phyloP scores from a whole-genome alignment of 2,113 vertebrate species.

The Bubo scandiacus region DNA sequence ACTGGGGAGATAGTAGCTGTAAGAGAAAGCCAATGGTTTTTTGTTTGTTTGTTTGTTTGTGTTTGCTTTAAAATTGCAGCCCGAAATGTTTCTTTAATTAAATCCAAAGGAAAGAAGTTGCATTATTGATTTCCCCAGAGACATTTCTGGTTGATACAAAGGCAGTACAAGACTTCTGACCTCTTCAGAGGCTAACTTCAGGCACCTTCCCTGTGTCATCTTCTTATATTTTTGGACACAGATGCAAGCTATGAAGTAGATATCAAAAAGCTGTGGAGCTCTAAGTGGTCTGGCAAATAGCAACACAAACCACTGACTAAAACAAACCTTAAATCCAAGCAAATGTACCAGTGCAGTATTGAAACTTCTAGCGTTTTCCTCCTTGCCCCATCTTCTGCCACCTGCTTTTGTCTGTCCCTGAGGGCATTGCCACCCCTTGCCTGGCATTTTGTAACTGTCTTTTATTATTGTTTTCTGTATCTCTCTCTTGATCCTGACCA shows the following conservation, averaged over 20 bases:
- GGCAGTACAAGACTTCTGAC: neutral
- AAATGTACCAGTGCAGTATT: neutral
- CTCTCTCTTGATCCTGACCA: neutral
- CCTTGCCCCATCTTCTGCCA: neutral
- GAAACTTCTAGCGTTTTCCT: neutral
- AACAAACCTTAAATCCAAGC: neutral
- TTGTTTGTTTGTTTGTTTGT: neutral
- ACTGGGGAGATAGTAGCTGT: neutral
- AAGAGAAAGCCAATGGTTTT: neutral
- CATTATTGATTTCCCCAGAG: constrained; percentile 14
- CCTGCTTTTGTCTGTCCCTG: neutral
- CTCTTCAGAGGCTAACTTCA: constrained; percentile 1
- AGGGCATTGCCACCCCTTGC: neutral
- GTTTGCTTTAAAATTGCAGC: constrained; percentile 3
- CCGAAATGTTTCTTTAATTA: constrained; percentile 43
- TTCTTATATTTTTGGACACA: neutral
- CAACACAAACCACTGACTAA: neutral
- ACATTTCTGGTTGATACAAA: neutral
- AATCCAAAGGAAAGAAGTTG: constrained; percentile 25
- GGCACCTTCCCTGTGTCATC: neutral
- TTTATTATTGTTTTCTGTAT: neutral
- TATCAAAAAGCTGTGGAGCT: neutral
- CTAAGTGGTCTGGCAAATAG: neutral
- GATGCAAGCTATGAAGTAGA: neutral
- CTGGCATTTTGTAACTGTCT: neutral